Evolutionary conservation across 1,140 invertebrate genomes (phyloP), one percentile per base, ranked within the genome.

Genomic region (Mesaphorura yosii): DNA sequence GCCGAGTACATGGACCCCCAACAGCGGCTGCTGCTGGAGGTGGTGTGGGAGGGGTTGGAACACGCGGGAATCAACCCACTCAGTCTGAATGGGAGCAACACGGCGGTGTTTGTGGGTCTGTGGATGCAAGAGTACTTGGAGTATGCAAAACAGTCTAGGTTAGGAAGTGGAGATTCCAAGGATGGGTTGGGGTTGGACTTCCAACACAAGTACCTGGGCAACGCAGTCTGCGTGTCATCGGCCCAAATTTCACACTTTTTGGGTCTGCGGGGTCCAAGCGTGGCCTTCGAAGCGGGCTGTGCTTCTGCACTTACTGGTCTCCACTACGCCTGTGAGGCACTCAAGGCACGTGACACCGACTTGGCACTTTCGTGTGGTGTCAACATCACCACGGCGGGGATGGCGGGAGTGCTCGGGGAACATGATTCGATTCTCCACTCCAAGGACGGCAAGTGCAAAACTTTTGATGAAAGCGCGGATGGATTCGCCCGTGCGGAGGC

Each of bases 1-100:
- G 76, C 77, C 10, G 67, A 78, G 58, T 62, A 58, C 40, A 79
- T 80, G 76, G 78, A 80, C 59, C 78, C 78, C 31, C 78, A 79
- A 66, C 64, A 77, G 19, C 62, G 78, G 48, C 61, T 79, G 31
- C 64, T 80, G 23, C 65, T 80, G 5, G 78, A 80, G 64, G 70
- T 75, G 5, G 69, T 76, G 4, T 75, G 77, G 64, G 78, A 80
- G 67, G 72, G 76, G 2, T 75, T 80, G 45, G 64, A 76, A 59
- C 78, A 80, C 72, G 70, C 78, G 58, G 78, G 60, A 15, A 52
- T 60, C 45, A 55, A 65, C 48, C 72, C 71, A n/a, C 53, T 64
- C 20, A 61, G 48, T 55, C 53, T 71, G 38, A 59, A 63, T 48
- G 76, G 68, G 46, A 68, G 62, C 40, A 75, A 66, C 57, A 78